Evolutionary conservation across 1,140 invertebrate genomes (phyloP), one percentile per base, ranked within the genome.

Genomic region (Amphibalanus amphitrite): DNA sequence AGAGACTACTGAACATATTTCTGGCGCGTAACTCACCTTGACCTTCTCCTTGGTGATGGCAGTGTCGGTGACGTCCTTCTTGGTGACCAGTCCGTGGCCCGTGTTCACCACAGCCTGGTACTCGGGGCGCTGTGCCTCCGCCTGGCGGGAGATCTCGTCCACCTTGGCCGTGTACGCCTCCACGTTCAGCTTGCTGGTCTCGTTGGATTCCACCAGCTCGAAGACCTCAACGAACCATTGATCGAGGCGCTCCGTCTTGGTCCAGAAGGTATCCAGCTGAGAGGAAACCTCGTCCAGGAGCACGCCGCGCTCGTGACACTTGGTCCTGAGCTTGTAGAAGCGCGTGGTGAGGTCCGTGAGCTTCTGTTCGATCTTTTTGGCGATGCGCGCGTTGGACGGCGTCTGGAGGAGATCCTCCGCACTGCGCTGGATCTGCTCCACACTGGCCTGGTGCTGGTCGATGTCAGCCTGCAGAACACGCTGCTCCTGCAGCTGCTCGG

Each of bases 41-140:
- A 94, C 88, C 73, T 88, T 88, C 77, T 96, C 93, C 69, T 92
- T 86, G n/a, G 95, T 84, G 3, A 85, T 84, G 28, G 86, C 86
- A 0, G 90, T 90, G 76, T 97, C 93, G 0, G 91, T 94, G 3
- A 94, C 88, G 79, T 95, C 92, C 72, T 92, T 91, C 81, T 93
- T 91, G 10, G 86, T 82, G n/a, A 95, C 85, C 20, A 97, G 83
- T 72, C 87, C 86, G 78, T 90, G 93, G 30, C 93, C 94, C 71
- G 86, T 86, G 8, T 85, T 82, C 29, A 95, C 84, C 70, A 92
- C 86, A 73, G 90, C 87, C 75, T 95, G 91, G 70, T 93, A 87
- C 28, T 83, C 82, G 65, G 81, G 79, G 8, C 82, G 80, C 70
- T 86, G 83, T n/a, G 83, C 79, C 26, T 87, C 84, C 38, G 85